Conservation (phyloP, 2,888 invertebrate genomes). For the Sinohyriopsis cumingii region DNA sequence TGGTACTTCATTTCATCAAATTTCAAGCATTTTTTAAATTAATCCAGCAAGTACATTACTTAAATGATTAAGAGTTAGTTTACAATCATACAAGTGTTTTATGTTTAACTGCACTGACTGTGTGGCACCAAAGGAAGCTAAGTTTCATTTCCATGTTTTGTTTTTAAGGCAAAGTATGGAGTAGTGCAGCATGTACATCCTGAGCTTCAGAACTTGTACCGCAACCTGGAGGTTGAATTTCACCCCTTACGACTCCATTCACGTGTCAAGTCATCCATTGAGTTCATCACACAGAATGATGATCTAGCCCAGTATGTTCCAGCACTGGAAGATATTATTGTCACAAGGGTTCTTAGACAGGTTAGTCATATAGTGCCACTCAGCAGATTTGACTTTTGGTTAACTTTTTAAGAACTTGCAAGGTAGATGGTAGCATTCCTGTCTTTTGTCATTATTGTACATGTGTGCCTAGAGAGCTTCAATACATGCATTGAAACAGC, state of each 20-base stretch:
- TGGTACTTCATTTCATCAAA: too few relatives aligned
- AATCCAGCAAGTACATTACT: too few relatives aligned
- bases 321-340: slow-evolving; percentile 91
- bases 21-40: too few relatives aligned
- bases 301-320: slow-evolving; percentile 87
- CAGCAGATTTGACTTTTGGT: background rate
- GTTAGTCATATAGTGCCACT: slow-evolving; percentile 55
- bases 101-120: background rate
- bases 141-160: background rate
- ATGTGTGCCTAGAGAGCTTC: too few relatives aligned
- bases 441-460: too few relatives aligned
- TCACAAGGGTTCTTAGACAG: slow-evolving; percentile 89
- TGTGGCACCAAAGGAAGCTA: background rate
- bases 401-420: background rate
- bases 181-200: slow-evolving; percentile 89
- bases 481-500: too few relatives aligned
- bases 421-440: too few relatives aligned
- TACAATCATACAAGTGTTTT: background rate
- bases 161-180: slow-evolving; percentile 79
- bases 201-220: slow-evolving; percentile 90
- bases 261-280: slow-evolving; percentile 86
- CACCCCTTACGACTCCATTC: slow-evolving; percentile 91
- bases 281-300: slow-evolving; percentile 76
- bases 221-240: slow-evolving; percentile 96
- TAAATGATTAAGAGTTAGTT: too few relatives aligned